Conservation (phyloP, 2,113 vertebrate genomes). For the Rhegmatorhina hoffmannsi region DNA sequence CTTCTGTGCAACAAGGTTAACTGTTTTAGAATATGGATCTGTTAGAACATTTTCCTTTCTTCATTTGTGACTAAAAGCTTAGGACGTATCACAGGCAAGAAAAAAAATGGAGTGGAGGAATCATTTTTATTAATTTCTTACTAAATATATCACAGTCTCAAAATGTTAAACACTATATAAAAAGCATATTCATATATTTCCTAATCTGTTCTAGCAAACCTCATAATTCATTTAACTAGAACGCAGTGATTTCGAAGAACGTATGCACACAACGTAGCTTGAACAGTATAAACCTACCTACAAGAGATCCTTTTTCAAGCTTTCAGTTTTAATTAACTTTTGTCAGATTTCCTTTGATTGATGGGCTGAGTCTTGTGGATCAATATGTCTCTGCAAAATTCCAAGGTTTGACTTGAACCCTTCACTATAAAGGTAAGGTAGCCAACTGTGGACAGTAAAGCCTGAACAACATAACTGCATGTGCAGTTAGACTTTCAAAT, state of each 20-base stretch:
- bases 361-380: not conserved
- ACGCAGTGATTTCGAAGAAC: not conserved
- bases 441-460: not conserved
- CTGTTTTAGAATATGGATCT: conserved; percentile 1
- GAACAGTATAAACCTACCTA: not conserved
- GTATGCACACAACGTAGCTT: not conserved
- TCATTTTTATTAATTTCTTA: not conserved
- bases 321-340: conserved; percentile 15
- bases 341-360: not conserved
- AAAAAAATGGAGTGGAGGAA: not conserved
- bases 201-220: not conserved
- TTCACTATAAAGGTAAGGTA: not conserved
- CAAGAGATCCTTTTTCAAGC: not conserved
- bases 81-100: not conserved
- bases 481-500: not conserved
- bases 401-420: not conserved
- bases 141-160: not conserved
- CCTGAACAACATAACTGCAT: not conserved
- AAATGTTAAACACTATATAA: not conserved
- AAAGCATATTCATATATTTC: not conserved
- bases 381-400: not conserved
- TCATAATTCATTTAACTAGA: not conserved
- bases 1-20: not conserved
- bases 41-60: not conserved
- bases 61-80: conserved; percentile 31